phyloP scores from a whole-genome alignment of 2,888 invertebrate species.

The Synanthedon myopaeformis region DNA sequence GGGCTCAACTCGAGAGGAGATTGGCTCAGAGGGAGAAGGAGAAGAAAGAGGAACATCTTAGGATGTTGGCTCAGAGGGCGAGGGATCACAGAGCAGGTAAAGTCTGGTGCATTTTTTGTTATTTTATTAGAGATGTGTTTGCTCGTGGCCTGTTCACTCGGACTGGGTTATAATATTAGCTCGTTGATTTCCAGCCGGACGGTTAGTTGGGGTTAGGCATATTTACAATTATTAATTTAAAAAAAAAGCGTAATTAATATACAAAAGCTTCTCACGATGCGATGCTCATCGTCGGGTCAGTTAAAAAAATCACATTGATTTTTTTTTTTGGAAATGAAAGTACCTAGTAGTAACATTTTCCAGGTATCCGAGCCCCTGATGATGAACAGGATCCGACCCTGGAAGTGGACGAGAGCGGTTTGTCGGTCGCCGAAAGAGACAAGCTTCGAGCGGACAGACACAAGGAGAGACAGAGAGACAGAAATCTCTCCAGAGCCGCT shows the following conservation, averaged over 20 bases:
- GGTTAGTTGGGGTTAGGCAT: too few species aligned
- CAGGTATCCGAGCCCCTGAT: conserved; percentile 51
- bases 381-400: conserved; percentile 29
- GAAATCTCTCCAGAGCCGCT: conserved; percentile 92
- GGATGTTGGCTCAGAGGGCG: conserved; percentile 94
- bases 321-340: too few species aligned
- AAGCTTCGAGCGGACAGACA: conserved; percentile 87
- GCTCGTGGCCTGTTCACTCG: too few species aligned
- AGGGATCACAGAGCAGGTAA: conserved; percentile 94
- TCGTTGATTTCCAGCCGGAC: too few species aligned
- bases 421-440: conserved; percentile 83
- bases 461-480: conserved; percentile 90
- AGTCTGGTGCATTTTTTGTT: not conserved
- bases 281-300: too few species aligned
- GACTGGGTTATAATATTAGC: too few species aligned
- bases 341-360: not conserved
- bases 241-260: too few species aligned
- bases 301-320: too few species aligned
- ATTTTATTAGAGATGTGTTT: not conserved
- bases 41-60: conserved; percentile 94
- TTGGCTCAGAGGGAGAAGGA: conserved; percentile 98
- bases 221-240: not conserved
- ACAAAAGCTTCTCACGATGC: too few species aligned
- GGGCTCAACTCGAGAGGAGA: conserved; percentile 95
- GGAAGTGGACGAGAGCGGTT: conserved; percentile 37